These are phyloP conservation scores for Sebastes umbrosus DNA, from an alignment of 2,797 vertebrate genomes.

Conservation along the genomic window DNA sequence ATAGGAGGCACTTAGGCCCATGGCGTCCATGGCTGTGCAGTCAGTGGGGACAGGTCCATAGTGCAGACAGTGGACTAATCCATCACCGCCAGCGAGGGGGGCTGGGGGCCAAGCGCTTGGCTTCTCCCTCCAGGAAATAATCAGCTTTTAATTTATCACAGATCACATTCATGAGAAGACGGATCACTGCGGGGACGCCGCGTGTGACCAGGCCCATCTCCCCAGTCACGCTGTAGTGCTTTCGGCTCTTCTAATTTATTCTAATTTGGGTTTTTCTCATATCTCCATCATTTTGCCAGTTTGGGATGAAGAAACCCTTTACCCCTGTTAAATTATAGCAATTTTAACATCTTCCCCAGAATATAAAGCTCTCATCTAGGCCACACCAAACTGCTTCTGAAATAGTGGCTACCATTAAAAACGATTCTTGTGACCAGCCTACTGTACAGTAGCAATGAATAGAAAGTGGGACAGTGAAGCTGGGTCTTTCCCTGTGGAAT, in stretches of 20 bases:
- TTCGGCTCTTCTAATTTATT: constrained; percentile 48
- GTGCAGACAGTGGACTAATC: constrained; percentile 66
- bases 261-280: constrained; percentile 50
- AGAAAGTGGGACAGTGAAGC: constrained; percentile 38
- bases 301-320: constrained; percentile 31
- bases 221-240: constrained; percentile 39
- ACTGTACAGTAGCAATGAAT: not conserved
- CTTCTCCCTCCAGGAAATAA: constrained; percentile 79
- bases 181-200: constrained; percentile 51
- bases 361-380: not conserved
- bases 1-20: constrained; percentile 68
- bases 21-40: constrained; percentile 51
- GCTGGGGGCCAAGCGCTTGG: constrained; percentile 54
- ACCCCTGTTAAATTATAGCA: constrained; percentile 14
- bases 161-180: constrained; percentile 73
- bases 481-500: constrained; percentile 27
- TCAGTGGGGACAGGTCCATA: constrained; percentile 72
- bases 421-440: not conserved
- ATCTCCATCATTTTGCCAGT: constrained; percentile 25
- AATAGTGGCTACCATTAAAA: constrained; percentile 6
- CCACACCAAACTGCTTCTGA: not conserved
- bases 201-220: constrained; percentile 49
- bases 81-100: constrained; percentile 68
- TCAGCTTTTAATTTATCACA: constrained; percentile 84
- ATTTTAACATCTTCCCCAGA: constrained; percentile 5